phyloP scores from a whole-genome alignment of 2,888 invertebrate species.

The Nematopogon swammerdamellus region DNA sequence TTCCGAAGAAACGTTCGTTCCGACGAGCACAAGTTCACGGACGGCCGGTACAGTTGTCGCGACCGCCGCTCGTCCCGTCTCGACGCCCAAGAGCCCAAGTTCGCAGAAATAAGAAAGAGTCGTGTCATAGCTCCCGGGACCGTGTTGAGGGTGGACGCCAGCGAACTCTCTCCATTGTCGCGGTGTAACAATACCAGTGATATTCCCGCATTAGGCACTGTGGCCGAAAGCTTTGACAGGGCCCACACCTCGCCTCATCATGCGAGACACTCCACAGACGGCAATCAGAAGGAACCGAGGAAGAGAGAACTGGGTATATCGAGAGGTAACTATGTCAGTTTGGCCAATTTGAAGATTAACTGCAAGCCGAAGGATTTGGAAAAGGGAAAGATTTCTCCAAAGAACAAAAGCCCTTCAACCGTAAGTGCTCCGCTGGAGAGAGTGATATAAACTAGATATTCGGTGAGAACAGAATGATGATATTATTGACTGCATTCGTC shows the following conservation, averaged over 20 bases:
- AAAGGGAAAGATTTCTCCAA: slow-evolving; percentile 3
- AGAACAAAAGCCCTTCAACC: not conserved
- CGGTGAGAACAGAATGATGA: no score
- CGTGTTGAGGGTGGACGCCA: slow-evolving; percentile 9
- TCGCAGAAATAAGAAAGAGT: slow-evolving; percentile 27
- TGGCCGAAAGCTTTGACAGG: no score
- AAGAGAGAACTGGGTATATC: slow-evolving; percentile 34
- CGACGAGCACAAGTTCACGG: slow-evolving; percentile 31
- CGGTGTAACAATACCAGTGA: slow-evolving; percentile 18
- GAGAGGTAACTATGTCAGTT: slow-evolving; percentile 43
- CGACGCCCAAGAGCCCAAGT: slow-evolving; percentile 15
- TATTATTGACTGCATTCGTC: no score
- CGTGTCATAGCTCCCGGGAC: slow-evolving; percentile 24
- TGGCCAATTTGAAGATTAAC: slow-evolving; percentile 45
- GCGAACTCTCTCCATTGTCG: slow-evolving; percentile 17
- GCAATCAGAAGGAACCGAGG: slow-evolving; percentile 15
- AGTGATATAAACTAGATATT: slow-evolving; percentile 25
- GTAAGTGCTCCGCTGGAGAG: slow-evolving; percentile 23
- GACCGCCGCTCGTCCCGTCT: slow-evolving; percentile 23
- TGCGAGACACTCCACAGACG: not conserved
- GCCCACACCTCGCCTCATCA: no score
- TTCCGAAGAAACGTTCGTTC: slow-evolving; percentile 29
- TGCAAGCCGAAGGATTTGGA: slow-evolving; percentile 24
- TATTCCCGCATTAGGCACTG: slow-evolving; percentile 17
- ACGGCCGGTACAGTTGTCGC: slow-evolving; percentile 38